These are phyloP conservation scores for Psylliodes chrysocephalus DNA, from an alignment of 2,888 invertebrate species.

Conservation along the genomic window DNA sequence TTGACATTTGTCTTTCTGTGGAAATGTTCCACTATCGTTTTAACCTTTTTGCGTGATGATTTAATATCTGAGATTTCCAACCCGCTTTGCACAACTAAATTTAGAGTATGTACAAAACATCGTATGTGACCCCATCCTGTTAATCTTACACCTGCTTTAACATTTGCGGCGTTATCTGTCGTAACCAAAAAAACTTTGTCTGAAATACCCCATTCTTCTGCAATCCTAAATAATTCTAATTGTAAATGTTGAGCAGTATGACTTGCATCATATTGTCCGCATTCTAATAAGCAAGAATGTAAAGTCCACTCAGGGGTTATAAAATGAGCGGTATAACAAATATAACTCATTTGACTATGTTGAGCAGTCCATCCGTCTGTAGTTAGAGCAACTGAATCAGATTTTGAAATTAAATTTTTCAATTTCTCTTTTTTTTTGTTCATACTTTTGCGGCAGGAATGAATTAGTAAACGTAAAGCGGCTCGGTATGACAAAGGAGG, in stretches of 20 bases:
- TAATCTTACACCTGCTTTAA: conserved; percentile 19
- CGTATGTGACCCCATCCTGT: conserved; percentile 8
- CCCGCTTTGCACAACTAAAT: conserved; percentile 9
- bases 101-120: background rate
- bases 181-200: conserved; percentile 1
- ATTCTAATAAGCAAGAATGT: background rate
- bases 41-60: conserved; percentile 12
- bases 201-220: conserved; percentile 8
- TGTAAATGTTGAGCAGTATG: too few relatives aligned
- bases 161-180: conserved; percentile 33
- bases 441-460: too few relatives aligned
- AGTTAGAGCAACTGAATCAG: too few relatives aligned
- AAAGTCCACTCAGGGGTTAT: background rate
- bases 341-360: background rate
- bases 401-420: too few relatives aligned
- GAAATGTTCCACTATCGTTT: conserved; percentile 25
- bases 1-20: too few relatives aligned
- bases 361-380: background rate
- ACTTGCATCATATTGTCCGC: background rate
- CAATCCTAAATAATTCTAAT: background rate
- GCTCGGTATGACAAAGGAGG: too few relatives aligned
- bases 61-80: background rate
- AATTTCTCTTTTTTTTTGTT: too few relatives aligned
- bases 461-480: too few relatives aligned
- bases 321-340: background rate